Evolutionary conservation across 2,888 invertebrate species (phyloP), one percentile per base, ranked within the genome.

Genomic region (Lutraria lutraria): DNA sequence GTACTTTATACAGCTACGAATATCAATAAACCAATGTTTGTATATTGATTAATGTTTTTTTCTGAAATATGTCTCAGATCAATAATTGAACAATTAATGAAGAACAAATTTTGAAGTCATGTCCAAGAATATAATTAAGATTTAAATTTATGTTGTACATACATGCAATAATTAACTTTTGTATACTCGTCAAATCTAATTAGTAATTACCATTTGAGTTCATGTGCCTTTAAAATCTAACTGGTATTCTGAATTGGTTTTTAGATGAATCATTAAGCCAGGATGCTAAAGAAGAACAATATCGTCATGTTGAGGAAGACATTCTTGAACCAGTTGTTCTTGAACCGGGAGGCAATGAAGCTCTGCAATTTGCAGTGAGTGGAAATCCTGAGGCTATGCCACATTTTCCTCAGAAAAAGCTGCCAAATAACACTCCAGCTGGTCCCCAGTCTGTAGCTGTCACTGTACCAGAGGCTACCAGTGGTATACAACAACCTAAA

Each of bases 281-380:
- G 60, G 87, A 80, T n/a, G 87, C 85, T 15, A 91, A 91, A 54
- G 90, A 90, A 68, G 90, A 91, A 81, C 90, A 91, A 76, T 91
- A 91, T 83, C 82, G 90, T 19, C 89, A 91, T 86, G 90, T 88
- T 53, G 91, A 92, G 13, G 90, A 89, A 82, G 91, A 92, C 16
- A 81, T 86, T 13, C 87, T 87, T 13, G 52, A 84, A n/a, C 85
- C 89, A 13, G 83, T 86, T 16, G 83, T 86, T 10, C 81, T 87
- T 3, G 89, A 88, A 19, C 56, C 90, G 16, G 90, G 89, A 83
- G 86, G 87, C 52, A 43, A 76, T 29, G 76, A 72, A 0, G 53
- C 72, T 1, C 82, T 60, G 63, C 60, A 80, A 53, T 83, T 60
- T 25, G 43, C 31, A 31, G 25, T 52, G n/a, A 84, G n/a, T 25